A percentile compares a stretch with the other conserved stretches of the same genome.
Evolutionary conservation across 2,113 vertebrate species (phyloP).

Genomic region (Salvelinus namaycush): DNA sequence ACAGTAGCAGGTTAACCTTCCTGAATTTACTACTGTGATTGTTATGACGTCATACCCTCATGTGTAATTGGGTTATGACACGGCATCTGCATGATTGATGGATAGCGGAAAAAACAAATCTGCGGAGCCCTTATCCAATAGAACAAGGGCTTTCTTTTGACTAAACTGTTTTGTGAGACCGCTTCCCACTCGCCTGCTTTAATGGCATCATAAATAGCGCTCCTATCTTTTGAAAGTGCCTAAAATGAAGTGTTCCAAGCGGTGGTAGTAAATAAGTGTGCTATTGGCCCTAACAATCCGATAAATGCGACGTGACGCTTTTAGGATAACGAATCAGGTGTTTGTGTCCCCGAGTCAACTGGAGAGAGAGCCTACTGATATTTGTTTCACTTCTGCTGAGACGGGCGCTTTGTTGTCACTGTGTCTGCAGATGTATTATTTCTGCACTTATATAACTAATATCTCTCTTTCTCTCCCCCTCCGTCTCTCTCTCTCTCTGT

Average conservation of each 20-base stretch:
- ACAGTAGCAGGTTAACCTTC: too few relatives aligned
- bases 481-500: neutral
- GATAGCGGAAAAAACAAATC: neutral
- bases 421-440: neutral
- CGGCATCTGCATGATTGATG: neutral
- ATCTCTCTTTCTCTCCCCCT: neutral
- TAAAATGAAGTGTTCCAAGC: neutral
- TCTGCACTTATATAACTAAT: neutral
- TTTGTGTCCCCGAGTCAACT: constrained; percentile 8
- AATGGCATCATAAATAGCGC: neutral
- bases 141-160: neutral
- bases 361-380: too few relatives aligned
- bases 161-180: neutral
- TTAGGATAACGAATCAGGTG: constrained; percentile 10
- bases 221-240: neutral
- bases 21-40: neutral
- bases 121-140: neutral
- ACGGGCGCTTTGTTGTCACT: neutral
- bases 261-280: constrained; percentile 1
- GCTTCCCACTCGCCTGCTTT: neutral
- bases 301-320: constrained; percentile 12
- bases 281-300: neutral
- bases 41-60: neutral
- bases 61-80: neutral
- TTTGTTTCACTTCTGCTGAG: too few relatives aligned